phyloP scores from a whole-genome alignment of 2,113 vertebrate genomes.

The human (Homo sapiens) region GRCh38 chrX:16294501-16295000 shows the following conservation, averaged over 20 bases:
- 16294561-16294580: too few relatives aligned
- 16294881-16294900: background rate
- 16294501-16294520: too few relatives aligned
- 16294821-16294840: background rate
- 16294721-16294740: background rate
- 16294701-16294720: background rate
- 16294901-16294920: background rate
- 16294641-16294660: slow-evolving; percentile 22
- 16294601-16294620: slow-evolving; percentile 41
- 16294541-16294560: too few relatives aligned
- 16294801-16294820: background rate
- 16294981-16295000: background rate
- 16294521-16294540: too few relatives aligned
- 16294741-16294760: background rate
- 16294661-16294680: slow-evolving; percentile 44
- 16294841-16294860: background rate
- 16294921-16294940: background rate
- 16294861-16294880: background rate
- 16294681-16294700: slow-evolving; percentile 20
- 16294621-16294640: slow-evolving; percentile 37
- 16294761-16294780: background rate
- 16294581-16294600: background rate
- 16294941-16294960: background rate
- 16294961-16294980: background rate
- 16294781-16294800: background rate